phyloP scores from a whole-genome alignment of 2,888 invertebrate species.

The Cyclophora albipunctata region DNA sequence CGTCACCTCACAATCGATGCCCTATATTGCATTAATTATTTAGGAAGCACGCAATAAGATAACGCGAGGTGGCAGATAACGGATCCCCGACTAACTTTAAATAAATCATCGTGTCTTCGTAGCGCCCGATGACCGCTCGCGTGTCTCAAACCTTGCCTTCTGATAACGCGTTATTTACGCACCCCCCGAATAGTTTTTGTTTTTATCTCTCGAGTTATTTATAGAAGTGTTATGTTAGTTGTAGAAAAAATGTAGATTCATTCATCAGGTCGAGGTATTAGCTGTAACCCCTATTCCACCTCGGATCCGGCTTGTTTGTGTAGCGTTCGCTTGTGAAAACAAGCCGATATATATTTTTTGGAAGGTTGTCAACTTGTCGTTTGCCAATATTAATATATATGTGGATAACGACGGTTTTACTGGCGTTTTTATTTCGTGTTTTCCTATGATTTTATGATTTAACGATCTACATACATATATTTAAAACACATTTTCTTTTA shows the following conservation, averaged over 20 bases:
- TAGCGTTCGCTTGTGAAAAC: constrained; percentile 24
- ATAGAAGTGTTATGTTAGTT: constrained; percentile 28
- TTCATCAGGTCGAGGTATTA: constrained; percentile 21
- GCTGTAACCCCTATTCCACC: constrained; percentile 25
- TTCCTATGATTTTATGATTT: constrained; percentile 23
- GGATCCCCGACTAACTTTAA: constrained; percentile 61
- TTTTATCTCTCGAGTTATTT: constrained; percentile 35
- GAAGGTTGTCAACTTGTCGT: constrained; percentile 46
- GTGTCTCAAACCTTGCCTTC: constrained; percentile 25
- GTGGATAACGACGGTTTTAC: constrained; percentile 27
- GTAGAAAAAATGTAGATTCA: constrained; percentile 29
- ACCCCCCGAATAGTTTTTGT: constrained; percentile 27
- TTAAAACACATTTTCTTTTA: too few species aligned
- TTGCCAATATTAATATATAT: constrained; percentile 39
- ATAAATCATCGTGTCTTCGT: constrained; percentile 58
- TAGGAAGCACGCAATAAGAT: constrained; percentile 77
- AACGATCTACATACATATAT: constrained; percentile 2
- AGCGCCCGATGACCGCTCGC: constrained; percentile 22
- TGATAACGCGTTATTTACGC: constrained; percentile 54
- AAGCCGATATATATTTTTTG: constrained; percentile 39
- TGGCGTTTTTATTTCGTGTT: constrained; percentile 25
- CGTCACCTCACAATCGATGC: constrained; percentile 75
- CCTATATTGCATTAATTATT: constrained; percentile 77
- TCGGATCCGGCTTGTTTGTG: constrained; percentile 28
- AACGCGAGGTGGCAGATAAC: constrained; percentile 74